Percentiles rank a stretch among this genome's conserved stretches.
phyloP scores from a whole-genome alignment of 64 coral and sea anemone species.

The Montipora cactus region DNA sequence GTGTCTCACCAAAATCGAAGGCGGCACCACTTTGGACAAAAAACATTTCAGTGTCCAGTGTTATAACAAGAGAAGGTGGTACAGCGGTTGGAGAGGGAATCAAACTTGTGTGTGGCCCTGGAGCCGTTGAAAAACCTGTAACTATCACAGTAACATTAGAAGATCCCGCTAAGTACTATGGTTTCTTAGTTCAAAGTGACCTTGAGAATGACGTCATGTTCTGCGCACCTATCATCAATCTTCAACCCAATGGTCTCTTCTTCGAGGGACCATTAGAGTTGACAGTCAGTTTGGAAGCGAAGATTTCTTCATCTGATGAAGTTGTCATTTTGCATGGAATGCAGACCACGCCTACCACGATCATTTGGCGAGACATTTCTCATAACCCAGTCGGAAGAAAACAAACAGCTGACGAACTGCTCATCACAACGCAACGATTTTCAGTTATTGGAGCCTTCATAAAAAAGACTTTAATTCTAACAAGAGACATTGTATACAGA shows the following conservation, averaged over 20 bases:
- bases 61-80: neutral
- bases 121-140: neutral
- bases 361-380: slow-evolving; percentile 18
- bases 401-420: neutral
- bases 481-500: slow-evolving; percentile 25
- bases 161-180: slow-evolving; percentile 6
- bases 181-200: neutral
- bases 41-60: neutral
- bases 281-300: neutral
- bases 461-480: neutral
- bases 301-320: neutral
- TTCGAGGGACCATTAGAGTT: neutral
- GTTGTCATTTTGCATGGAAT: slow-evolving; percentile 7
- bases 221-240: slow-evolving; percentile 8
- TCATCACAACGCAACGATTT: neutral
- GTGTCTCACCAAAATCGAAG: neutral
- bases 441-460: slow-evolving; percentile 11
- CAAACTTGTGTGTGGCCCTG: neutral
- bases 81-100: neutral
- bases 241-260: slow-evolving; percentile 17
- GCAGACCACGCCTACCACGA: neutral
- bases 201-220: slow-evolving; percentile 34
- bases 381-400: neutral
- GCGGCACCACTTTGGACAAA: neutral
- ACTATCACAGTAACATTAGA: neutral